Base-by-base conservation (phyloP, 2,888 invertebrate genomes). In the Drosophila borborema region DNA sequence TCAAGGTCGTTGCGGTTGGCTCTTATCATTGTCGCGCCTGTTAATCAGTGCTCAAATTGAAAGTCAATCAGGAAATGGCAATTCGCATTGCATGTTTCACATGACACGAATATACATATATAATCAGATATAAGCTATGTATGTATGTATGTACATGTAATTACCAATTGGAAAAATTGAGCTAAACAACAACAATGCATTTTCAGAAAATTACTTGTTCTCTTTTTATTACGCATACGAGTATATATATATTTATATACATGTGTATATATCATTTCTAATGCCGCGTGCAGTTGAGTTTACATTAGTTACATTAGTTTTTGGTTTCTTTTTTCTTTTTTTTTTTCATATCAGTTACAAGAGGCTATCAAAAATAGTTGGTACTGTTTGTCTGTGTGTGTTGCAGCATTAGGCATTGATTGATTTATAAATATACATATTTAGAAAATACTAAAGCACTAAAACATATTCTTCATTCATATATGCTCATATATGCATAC, bases 281-380 rank as follows among this genome's bases (percentile, higher is more conserved):
- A 51, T 36, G 74, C 56, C 43, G 54, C 64, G 55, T 58, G 41
- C 51, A 64, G 40, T 71, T 71, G 38, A 34, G 45, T 59, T 62
- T 49, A 40, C 31, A 12, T n/a, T 48, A 23, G 41, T 34, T 63
- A 49, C 20, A 23, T 38, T 45, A 16, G 38, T n/a, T 41, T 23
- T 28, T 31, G 16, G n/a, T 16, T 51, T 28, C 7, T 56, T 65
- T 72, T 55, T 59, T 69, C 63, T 63, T 62, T 45, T 2, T 20
- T 20, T 46, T 63, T 20, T 2, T 20, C 20, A 48, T 76, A 48
- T 54, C 53, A 69, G 45, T 67, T 66, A 64, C 71, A 74, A 75
- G 72, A 75, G 74, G 62, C 63, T 86, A 82, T 82, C 69, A 83
- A 80, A 86, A 86, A 86, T 86, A 82, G 67, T 81, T 65, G 54